Percentiles rank a stretch among this genome's conserved stretches.
These are phyloP conservation scores for Catocala sponsa DNA, from an alignment of 2,888 invertebrate genomes.

Conservation along the genomic window DNA sequence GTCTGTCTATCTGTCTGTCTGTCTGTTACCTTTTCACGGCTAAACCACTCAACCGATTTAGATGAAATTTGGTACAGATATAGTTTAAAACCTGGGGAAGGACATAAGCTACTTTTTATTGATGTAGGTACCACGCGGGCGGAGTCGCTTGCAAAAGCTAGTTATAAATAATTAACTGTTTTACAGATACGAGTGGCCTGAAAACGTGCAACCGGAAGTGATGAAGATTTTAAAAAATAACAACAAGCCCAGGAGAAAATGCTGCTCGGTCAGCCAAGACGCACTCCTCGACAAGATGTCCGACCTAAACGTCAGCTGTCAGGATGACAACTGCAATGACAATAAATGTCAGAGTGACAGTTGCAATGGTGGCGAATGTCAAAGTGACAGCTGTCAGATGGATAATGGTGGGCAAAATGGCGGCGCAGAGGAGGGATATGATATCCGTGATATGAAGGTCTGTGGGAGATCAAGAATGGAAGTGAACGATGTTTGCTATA, in stretches of 20 bases:
- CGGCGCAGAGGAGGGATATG: slow-evolving; percentile 56
- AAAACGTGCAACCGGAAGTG: slow-evolving; percentile 76
- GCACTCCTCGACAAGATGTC: slow-evolving; percentile 23
- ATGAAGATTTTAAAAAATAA: slow-evolving; percentile 69
- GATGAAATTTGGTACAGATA: no score
- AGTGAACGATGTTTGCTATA: slow-evolving; percentile 96
- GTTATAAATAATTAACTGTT: slow-evolving; percentile 21
- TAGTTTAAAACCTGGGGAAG: no score
- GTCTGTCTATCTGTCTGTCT: no score
- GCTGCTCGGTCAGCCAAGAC: slow-evolving; percentile 62
- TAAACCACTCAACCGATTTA: no score
- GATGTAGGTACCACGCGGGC: no score
- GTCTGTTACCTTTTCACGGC: no score
- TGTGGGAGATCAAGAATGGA: slow-evolving; percentile 90
- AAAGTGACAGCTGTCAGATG: slow-evolving; percentile 22
- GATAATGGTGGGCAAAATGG: no score
- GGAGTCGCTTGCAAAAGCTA: no score
- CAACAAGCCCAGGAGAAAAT: slow-evolving; percentile 59
- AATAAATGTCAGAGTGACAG: slow-evolving; percentile 25
- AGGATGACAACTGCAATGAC: slow-evolving; percentile 22
- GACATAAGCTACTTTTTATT: no score
- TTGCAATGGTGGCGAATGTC: slow-evolving; percentile 7
- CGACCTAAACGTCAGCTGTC: slow-evolving; percentile 32
- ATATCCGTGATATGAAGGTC: slow-evolving; percentile 88
- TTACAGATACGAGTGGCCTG: slow-evolving; percentile 94